phyloP scores from a whole-genome alignment of 2,113 vertebrate genomes.

The Lota lota region DNA sequence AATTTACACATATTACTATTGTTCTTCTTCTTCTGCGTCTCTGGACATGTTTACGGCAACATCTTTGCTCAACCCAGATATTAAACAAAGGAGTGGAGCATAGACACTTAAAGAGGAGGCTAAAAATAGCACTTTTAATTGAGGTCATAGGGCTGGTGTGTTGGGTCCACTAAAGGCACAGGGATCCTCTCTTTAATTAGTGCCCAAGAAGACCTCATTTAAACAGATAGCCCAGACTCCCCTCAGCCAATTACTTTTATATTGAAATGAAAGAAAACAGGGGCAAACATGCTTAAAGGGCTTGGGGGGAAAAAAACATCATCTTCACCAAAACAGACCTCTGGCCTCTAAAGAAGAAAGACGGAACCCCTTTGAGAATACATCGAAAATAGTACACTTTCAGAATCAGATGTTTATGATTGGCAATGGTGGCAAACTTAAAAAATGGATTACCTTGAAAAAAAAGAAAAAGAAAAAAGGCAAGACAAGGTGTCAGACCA shows the following conservation, averaged over 20 bases:
- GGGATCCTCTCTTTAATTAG: constrained; percentile 77
- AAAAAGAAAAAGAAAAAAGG: constrained; percentile 14
- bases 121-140: constrained; percentile 80
- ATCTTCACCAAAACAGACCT: constrained; percentile 50
- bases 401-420: constrained; percentile 21
- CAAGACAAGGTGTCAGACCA: constrained; percentile 57
- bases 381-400: constrained; percentile 33
- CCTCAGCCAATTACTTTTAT: constrained; percentile 72
- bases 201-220: constrained; percentile 77
- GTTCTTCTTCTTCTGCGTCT: constrained; percentile 30
- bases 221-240: constrained; percentile 56
- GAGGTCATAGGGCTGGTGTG: constrained; percentile 69
- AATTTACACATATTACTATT: constrained; percentile 12
- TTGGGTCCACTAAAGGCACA: constrained; percentile 66
- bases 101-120: constrained; percentile 40
- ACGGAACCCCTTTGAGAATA: constrained; percentile 46
- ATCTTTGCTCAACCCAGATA: constrained; percentile 47
- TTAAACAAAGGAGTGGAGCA: constrained; percentile 38
- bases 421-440: constrained; percentile 47
- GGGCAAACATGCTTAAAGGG: constrained; percentile 44
- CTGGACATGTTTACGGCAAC: constrained; percentile 41
- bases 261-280: constrained; percentile 57
- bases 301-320: constrained; percentile 39
- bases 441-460: constrained; percentile 53
- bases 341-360: constrained; percentile 38